These are phyloP conservation scores for Petaurus breviceps DNA, from an alignment of 2,113 vertebrate species.

Conservation along the genomic window DNA sequence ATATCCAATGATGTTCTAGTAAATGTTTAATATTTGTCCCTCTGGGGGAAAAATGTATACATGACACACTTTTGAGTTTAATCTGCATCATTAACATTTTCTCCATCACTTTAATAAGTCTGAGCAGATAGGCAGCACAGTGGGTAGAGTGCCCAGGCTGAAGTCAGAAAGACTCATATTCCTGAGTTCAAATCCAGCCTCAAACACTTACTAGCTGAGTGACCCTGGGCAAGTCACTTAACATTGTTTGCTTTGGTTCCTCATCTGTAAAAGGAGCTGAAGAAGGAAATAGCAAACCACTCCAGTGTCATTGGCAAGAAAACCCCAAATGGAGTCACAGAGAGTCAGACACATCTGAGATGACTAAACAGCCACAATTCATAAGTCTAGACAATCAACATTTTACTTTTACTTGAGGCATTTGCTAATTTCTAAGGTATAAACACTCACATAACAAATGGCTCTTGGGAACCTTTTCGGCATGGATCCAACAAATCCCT, in stretches of 20 bases:
- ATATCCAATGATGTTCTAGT: not conserved
- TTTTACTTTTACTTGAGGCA: too few species aligned
- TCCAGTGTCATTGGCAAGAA: not conserved
- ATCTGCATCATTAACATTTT: not conserved
- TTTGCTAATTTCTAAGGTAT: not conserved
- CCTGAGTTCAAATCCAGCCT: not conserved
- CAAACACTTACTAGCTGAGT: not conserved
- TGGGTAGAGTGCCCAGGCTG: not conserved
- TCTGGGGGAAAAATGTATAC: not conserved
- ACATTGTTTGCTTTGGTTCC: not conserved
- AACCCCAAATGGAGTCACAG: not conserved
- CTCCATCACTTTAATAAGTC: not conserved
- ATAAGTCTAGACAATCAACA: not conserved
- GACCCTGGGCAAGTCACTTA: too few species aligned
- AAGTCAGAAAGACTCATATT: not conserved
- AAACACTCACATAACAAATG: not conserved
- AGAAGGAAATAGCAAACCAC: not conserved
- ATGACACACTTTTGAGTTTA: not conserved
- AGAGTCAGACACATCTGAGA: not conserved
- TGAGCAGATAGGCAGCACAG: too few species aligned
- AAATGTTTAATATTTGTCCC: not conserved
- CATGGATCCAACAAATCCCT: not conserved
- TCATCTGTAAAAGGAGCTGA: not conserved
- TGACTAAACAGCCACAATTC: not conserved
- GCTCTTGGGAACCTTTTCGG: not conserved